Evolutionary conservation across 1,140 invertebrate species (phyloP), one percentile per base, ranked within the genome.

Genomic region (Polyergus mexicanus): DNA sequence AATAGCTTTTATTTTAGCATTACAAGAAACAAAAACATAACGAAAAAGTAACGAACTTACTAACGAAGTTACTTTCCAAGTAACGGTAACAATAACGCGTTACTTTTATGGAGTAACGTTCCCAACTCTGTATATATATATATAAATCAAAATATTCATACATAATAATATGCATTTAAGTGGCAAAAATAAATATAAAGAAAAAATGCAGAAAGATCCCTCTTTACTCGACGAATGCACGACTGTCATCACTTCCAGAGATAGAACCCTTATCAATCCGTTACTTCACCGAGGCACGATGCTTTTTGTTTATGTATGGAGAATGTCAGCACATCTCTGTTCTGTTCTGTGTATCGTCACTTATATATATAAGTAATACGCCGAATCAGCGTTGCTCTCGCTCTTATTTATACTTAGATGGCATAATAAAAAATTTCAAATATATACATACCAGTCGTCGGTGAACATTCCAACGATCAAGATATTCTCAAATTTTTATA

Each of bases 291-390:
- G 38, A 63, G 28, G 58, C 47, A 47, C 11, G 75, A 77, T 28
- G 22, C 74, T 77, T 77, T 63, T 77, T 77, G 41, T 65, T 77
- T 77, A 77, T 41, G 10, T 44, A 28, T 25, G 58, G 32, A 28
- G 35, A 77, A 77, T 65, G 75, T 77, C 75, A 77, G 41, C 75
- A 44, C 58, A 16, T 28, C 16, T 51, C 47, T 4, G 47, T 5
- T 51, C 47, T 4, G 47, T 5, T 51, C 32, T 13, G 4, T 19
- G 16, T 62, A 19, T 77, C 58, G 28, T 63, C 60, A 32, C 32
- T 32, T 32, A 32, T 32, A 13, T 28, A 28, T 10, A 13, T 19
- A 62, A 62, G 25, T 62, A 63, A 77, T 28, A 1, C 22, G 56
- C 25, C 6, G 13, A 77, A 44, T n/a, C 8, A 35, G 28, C 7